Conservation (phyloP, 2,797 vertebrate genomes). For the Malacoraja senta region DNA sequence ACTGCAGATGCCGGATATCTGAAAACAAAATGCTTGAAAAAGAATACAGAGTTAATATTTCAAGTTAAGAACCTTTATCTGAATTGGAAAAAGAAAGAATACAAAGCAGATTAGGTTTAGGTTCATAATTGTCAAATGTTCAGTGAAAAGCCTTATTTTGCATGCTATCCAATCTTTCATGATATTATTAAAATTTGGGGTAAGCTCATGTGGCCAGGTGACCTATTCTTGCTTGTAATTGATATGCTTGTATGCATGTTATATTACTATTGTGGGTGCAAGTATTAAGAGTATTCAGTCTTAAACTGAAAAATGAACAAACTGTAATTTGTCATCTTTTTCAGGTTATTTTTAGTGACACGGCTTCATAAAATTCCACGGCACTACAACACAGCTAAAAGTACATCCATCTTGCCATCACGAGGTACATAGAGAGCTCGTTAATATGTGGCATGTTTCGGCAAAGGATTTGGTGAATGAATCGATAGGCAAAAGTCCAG, state of each 20-base stretch:
- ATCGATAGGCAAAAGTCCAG: neutral
- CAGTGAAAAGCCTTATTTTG: no score
- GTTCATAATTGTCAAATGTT: no score
- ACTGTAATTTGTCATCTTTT: constrained; percentile 1
- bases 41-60: no score
- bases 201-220: no score
- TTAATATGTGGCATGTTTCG: neutral
- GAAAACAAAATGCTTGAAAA: no score
- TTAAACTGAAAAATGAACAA: neutral
- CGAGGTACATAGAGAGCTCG: neutral
- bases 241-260: neutral
- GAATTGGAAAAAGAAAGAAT: no score
- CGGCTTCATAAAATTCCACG: constrained; percentile 33
- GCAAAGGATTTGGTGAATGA: neutral
- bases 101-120: no score
- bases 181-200: no score
- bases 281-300: neutral
- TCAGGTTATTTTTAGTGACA: constrained; percentile 43
- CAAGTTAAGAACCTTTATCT: no score
- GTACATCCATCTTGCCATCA: neutral
- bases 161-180: no score
- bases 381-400: neutral
- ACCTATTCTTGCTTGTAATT: no score
- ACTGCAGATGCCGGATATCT: no score
- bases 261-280: neutral